phyloP scores from a whole-genome alignment of 2,888 invertebrate genomes.

The Trissoscelio sp. region DNA sequence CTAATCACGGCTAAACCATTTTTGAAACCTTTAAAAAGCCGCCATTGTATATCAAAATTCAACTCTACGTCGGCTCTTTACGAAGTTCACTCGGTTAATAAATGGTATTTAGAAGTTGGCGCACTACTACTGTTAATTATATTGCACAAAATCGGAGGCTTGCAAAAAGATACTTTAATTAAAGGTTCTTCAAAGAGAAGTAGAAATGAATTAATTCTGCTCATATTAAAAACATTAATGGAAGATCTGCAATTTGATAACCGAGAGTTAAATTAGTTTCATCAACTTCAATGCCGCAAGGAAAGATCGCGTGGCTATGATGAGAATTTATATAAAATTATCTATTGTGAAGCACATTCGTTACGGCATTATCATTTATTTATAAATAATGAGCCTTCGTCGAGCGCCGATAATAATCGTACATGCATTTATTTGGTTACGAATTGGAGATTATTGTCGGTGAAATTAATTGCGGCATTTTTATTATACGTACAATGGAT shows the following conservation, averaged over 20 bases:
- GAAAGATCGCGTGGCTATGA: conserved; percentile 74
- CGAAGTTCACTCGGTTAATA: conserved; percentile 19
- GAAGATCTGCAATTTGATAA: conserved; percentile 76
- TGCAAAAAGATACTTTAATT: conserved; percentile 54
- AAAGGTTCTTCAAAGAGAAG: conserved; percentile 64
- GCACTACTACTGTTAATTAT: conserved; percentile 33
- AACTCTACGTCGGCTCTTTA: background rate
- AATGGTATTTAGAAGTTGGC: conserved; percentile 39
- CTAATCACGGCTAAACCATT: conserved; percentile 67
- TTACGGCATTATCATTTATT: conserved; percentile 51
- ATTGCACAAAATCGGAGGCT: conserved; percentile 37
- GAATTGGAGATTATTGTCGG: conserved; percentile 17
- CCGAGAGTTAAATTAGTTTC: conserved; percentile 77
- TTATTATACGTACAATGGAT: conserved; percentile 15
- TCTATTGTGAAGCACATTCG: conserved; percentile 59
- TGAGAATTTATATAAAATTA: conserved; percentile 74
- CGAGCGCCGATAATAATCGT: conserved; percentile 34
- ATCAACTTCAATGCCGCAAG: conserved; percentile 74
- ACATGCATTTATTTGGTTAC: conserved; percentile 36
- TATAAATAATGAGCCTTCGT: conserved; percentile 51
- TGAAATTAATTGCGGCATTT: conserved; percentile 29
- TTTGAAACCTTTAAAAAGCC: conserved; percentile 58
- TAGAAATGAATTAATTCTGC: conserved; percentile 64
- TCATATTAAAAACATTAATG: conserved; percentile 74
- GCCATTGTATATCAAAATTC: conserved; percentile 29